These are phyloP conservation scores for Sardinella longiceps DNA, from an alignment of 2,797 vertebrate genomes.

Conservation along the genomic window DNA sequence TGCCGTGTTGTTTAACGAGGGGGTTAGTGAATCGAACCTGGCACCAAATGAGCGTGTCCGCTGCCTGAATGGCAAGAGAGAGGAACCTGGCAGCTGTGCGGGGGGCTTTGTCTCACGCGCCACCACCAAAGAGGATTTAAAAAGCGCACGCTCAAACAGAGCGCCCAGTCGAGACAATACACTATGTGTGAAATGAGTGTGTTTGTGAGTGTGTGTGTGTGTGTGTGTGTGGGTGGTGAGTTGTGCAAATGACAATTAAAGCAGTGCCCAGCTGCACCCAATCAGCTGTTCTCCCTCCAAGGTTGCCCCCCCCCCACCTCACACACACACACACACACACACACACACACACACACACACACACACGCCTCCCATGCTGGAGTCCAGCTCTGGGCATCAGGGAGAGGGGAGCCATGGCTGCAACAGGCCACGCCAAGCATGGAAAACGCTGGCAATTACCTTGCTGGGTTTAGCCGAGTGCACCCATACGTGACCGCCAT, in stretches of 20 bases:
- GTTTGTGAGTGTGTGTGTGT: conserved; percentile 31
- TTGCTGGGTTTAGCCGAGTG: not conserved
- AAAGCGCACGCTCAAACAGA: conserved; percentile 67
- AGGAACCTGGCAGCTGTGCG: conserved; percentile 48
- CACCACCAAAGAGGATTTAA: conserved; percentile 75
- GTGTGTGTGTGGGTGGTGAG: conserved; percentile 51
- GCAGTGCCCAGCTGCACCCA: conserved; percentile 59
- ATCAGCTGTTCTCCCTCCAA: conserved; percentile 24
- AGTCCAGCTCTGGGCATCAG: not conserved
- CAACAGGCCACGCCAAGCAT: not conserved
- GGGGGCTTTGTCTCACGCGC: conserved; percentile 69
- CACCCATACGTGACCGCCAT: not conserved
- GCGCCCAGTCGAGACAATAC: conserved; percentile 68
- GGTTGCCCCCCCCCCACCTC: conserved; percentile 27
- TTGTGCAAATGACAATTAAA: conserved; percentile 71
- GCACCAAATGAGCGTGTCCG: conserved; percentile 71
- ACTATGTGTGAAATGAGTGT: conserved; percentile 35
- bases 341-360: too few species aligned
- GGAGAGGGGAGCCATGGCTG: not conserved
- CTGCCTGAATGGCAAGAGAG: conserved; percentile 69
- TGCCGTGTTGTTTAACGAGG: conserved; percentile 64
- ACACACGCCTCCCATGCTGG: not conserved
- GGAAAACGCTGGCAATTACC: not conserved
- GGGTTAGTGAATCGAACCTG: conserved; percentile 77
- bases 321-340: too few species aligned